Percentiles rank a stretch among this genome's conserved stretches.
These are phyloP conservation scores for Endomychus coccineus DNA, from an alignment of 2,888 invertebrate genomes.

Conservation along the genomic window DNA sequence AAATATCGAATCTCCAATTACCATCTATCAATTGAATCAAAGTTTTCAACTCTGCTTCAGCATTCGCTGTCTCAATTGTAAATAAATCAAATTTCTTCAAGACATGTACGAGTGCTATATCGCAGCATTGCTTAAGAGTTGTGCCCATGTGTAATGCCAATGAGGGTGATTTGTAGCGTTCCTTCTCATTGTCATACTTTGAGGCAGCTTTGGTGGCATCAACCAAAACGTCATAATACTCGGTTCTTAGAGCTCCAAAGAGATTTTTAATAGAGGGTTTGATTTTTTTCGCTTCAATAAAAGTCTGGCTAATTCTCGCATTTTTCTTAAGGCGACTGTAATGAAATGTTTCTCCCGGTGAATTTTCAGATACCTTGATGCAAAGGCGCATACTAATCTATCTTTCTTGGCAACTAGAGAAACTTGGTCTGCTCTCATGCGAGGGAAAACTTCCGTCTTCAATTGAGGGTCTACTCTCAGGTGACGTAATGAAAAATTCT, in stretches of 20 bases:
- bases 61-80: neutral
- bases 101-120: no score
- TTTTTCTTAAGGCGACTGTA: constrained; percentile 15
- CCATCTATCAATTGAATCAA: constrained; percentile 8
- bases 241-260: constrained; percentile 15
- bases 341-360: constrained; percentile 14
- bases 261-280: constrained; percentile 9
- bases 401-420: constrained; percentile 16
- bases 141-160: constrained; percentile 13
- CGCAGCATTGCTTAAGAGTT: constrained; percentile 11
- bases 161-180: constrained; percentile 7
- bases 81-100: constrained; percentile 3
- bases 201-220: constrained; percentile 17
- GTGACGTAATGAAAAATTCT: constrained; percentile 9
- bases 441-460: constrained; percentile 14
- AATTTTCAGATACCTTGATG: constrained; percentile 12
- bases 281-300: constrained; percentile 10
- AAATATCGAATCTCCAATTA: constrained; percentile 11
- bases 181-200: constrained; percentile 9
- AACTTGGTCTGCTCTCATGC: constrained; percentile 17
- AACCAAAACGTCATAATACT: constrained; percentile 19
- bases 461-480: constrained; percentile 5
- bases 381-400: constrained; percentile 15
- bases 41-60: constrained; percentile 6
- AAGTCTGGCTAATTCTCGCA: constrained; percentile 15